phyloP scores from a whole-genome alignment of 2,797 vertebrate genomes.

The Leptatherina wallacei region DNA sequence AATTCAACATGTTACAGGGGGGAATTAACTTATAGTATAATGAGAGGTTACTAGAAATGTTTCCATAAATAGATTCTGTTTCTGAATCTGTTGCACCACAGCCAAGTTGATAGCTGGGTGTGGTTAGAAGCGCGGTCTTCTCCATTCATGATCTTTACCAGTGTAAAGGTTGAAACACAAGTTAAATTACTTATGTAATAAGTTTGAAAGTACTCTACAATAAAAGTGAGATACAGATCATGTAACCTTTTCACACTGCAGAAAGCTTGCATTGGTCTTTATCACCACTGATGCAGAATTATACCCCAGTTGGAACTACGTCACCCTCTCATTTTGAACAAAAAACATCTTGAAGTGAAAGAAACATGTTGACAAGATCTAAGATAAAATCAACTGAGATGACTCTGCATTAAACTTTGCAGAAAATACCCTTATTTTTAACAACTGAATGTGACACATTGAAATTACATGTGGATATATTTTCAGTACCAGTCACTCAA shows the following conservation, averaged over 20 bases:
- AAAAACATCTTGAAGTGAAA: not conserved
- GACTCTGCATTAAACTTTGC: too few relatives aligned
- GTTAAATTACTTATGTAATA: not conserved
- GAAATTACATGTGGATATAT: not conserved
- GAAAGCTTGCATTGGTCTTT: not conserved
- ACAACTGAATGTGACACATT: not conserved
- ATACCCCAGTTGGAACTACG: not conserved
- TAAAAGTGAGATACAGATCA: too few relatives aligned
- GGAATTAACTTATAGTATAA: not conserved
- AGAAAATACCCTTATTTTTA: too few relatives aligned
- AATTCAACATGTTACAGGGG: not conserved
- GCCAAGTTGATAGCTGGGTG: not conserved
- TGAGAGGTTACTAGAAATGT: not conserved
- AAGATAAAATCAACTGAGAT: too few relatives aligned
- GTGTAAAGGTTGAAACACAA: not conserved
- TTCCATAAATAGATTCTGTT: not conserved
- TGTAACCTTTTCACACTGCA: not conserved
- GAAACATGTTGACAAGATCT: too few relatives aligned
- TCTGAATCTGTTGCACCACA: not conserved
- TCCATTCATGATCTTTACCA: not conserved
- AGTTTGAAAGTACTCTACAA: not conserved
- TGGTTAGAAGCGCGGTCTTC: not conserved
- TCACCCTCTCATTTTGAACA: not conserved
- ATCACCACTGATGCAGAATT: not conserved
- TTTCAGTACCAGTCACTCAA: rapidly evolving